Evolutionary conservation across 2,113 vertebrate species (phyloP), one percentile per base, ranked within the genome.

Genomic region (Spea multiplicata): DNA sequence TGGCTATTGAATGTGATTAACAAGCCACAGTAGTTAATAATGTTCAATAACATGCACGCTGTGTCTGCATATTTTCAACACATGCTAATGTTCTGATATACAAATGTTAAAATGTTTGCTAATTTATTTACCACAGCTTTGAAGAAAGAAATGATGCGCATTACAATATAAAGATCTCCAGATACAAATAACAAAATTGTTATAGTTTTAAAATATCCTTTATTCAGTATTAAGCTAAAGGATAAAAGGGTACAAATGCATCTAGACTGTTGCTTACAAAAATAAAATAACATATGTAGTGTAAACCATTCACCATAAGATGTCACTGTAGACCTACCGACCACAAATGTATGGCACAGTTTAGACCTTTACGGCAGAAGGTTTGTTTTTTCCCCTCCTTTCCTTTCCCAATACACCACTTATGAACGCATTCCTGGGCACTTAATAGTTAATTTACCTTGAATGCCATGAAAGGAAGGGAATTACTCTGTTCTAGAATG

Each of bases 271-370:
- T 71, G 50, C 47, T 4, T 5, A 67, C 5, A 67, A 46, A 67
- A n/a, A 16, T n/a, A 62, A 62, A 62, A 4, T 16, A 47, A 7
- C 12, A 47, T 44, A 17, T 78, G 68, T 46, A 71, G 46, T 71
- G 8, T 48, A 46, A 62, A 8, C 6, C 4, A 64, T 13, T 65
- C 53, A 59, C 76, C 76, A 78, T 71, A 46, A 78, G 76, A 66
- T 72, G 76, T 65, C 76, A 66, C 68, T 78, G 17, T 52, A 78
- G n/a, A 66, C 76, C 76, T 53, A 5, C 17, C 5, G 12, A 13
- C 44, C 65, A 12, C 8, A 30, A 30, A 30, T 30, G 30, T 30
- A 30, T 30, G 1, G 30, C 30, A 30, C 30, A 30, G 30, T 30
- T 30, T 30, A 30, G 30, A 30, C 30, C 30, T 30, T 30, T 30